Evolutionary conservation across 2,113 vertebrate genomes (phyloP).

Genomic region (Fregetta grallaria): DNA sequence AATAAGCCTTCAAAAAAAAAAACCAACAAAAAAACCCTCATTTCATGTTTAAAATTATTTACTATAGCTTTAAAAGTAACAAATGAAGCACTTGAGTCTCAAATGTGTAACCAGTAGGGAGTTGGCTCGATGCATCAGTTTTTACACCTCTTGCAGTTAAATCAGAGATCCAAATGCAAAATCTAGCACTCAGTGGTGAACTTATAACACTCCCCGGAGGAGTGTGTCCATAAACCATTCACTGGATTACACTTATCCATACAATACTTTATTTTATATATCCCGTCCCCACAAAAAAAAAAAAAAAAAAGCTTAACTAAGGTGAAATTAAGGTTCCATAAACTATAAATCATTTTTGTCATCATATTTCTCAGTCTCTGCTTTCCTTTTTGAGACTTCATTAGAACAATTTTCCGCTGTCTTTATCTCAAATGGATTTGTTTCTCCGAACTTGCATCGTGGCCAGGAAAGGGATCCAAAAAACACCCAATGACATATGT

Average conservation of each 20-base stretch:
- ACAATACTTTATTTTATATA: constrained; percentile 46
- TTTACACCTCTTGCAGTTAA: constrained; percentile 70
- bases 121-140: constrained; percentile 54
- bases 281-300: background rate
- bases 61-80: constrained; percentile 59
- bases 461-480: constrained; percentile 14
- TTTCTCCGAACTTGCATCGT: background rate
- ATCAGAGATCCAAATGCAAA: constrained; percentile 67
- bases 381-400: constrained; percentile 42
- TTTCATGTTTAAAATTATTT: background rate
- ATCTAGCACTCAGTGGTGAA: constrained; percentile 65
- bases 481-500: background rate
- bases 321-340: constrained; percentile 58
- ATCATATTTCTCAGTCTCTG: background rate
- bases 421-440: constrained; percentile 42
- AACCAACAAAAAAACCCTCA: fast-evolving
- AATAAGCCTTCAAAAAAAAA: background rate
- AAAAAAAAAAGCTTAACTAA: background rate
- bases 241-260: constrained; percentile 57
- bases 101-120: constrained; percentile 62
- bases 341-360: constrained; percentile 36
- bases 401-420: constrained; percentile 13
- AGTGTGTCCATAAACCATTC: constrained; percentile 64
- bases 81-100: constrained; percentile 46
- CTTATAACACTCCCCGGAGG: constrained; percentile 67